phyloP scores from a whole-genome alignment of 2,797 vertebrate genomes.

The Acrossocheilus wenchowensis region DNA sequence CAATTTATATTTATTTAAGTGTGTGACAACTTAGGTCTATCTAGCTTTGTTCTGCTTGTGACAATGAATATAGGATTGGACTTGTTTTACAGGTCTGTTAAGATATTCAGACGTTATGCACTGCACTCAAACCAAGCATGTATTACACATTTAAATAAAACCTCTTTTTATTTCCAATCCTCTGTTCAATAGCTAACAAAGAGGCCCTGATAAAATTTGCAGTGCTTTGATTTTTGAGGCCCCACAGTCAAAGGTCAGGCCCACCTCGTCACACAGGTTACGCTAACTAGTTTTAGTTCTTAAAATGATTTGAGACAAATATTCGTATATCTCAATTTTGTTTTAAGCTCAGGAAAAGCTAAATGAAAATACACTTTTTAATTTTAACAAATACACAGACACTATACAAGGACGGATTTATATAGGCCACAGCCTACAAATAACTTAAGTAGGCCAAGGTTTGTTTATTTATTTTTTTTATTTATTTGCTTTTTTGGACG shows the following conservation, averaged over 20 bases:
- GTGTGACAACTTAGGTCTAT: not conserved
- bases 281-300: not conserved
- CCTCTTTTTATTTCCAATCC: not conserved
- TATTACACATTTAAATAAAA: conserved; percentile 9
- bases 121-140: not conserved
- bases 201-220: not conserved
- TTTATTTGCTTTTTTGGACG: not conserved
- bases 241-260: conserved; percentile 31
- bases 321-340: not conserved
- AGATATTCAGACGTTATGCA: not conserved
- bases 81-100: not conserved
- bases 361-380: not conserved
- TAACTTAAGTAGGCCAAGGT: not conserved
- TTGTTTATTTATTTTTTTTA: not conserved
- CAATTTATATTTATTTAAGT: not conserved
- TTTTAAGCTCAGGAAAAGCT: not conserved
- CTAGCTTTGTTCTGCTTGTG: not conserved
- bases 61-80: not conserved
- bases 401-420: not conserved
- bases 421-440: not conserved
- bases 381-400: not conserved
- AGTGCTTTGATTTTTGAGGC: conserved; percentile 7
- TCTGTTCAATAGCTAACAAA: not conserved
- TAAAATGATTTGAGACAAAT: not conserved
- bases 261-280: conserved; percentile 13